These are phyloP conservation scores for Brachionus calyciflorus DNA, from an alignment of 1,140 invertebrate genomes.

Conservation along the genomic window DNA sequence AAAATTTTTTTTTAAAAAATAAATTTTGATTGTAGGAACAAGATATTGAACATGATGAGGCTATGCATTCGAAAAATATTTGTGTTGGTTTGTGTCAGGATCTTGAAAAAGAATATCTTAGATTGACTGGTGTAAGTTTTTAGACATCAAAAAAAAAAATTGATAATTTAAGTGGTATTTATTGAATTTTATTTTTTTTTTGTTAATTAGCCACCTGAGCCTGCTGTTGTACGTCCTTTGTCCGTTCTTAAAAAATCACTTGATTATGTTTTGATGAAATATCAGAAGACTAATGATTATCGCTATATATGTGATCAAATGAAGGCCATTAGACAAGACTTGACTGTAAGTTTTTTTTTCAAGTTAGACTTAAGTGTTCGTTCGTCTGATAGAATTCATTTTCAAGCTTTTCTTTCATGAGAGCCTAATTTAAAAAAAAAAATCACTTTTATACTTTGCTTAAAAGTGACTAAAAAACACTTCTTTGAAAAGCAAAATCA, in stretches of 20 bases:
- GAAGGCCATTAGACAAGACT: conserved; percentile 95
- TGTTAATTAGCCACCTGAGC: conserved; percentile 78
- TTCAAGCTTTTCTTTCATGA: too few species aligned
- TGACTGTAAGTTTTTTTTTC: conserved; percentile 82
- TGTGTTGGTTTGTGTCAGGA: conserved; percentile 79
- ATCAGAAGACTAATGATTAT: conserved; percentile 85
- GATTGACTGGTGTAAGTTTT: conserved; percentile 76
- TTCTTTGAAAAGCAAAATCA: too few species aligned
- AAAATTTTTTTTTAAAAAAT: not conserved
- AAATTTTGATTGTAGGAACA: conserved; percentile 24
- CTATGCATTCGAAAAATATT: conserved; percentile 28
- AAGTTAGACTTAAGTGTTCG: too few species aligned
- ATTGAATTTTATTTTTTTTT: conserved; percentile 39
- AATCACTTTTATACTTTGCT: too few species aligned
- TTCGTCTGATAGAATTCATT: too few species aligned
- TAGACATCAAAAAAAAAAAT: too few species aligned
- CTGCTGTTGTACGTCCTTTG: conserved; percentile 82
- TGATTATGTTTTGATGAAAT: conserved; percentile 81
- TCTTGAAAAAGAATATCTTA: conserved; percentile 87
- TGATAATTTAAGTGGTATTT: conserved; percentile 42
- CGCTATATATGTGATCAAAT: conserved; percentile 94
- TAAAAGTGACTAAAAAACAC: too few species aligned
- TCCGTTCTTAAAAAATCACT: conserved; percentile 79
- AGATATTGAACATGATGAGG: conserved; percentile 9
- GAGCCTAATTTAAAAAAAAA: too few species aligned